phyloP scores from a whole-genome alignment of 92 coral and sea anemone species.

The Epizoanthus illoricatus region DNA sequence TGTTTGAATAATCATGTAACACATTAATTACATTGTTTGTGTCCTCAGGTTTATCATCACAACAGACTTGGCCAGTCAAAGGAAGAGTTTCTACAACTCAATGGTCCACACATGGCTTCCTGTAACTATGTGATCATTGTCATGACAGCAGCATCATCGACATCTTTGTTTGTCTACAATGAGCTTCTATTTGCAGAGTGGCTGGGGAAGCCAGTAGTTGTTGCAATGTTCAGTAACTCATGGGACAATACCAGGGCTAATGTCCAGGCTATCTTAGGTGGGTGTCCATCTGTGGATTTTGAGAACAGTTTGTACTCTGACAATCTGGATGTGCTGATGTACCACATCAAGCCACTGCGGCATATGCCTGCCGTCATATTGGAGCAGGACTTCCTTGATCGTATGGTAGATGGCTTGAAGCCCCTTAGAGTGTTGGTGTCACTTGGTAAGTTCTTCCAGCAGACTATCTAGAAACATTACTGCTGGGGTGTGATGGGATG shows the following conservation, averaged over 20 bases:
- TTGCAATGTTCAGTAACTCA: slow-evolving; percentile 74
- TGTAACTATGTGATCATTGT: slow-evolving; percentile 68
- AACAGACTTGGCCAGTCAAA: slow-evolving; percentile 81
- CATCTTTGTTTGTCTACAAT: slow-evolving; percentile 83
- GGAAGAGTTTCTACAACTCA: slow-evolving; percentile 77
- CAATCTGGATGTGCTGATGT: slow-evolving; percentile 78
- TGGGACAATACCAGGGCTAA: slow-evolving; percentile 70
- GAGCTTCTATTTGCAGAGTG: slow-evolving; percentile 83
- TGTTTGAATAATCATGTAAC: neutral
- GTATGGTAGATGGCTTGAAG: slow-evolving; percentile 80
- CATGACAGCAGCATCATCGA: slow-evolving; percentile 71
- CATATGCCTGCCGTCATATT: slow-evolving; percentile 87
- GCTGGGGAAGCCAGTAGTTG: slow-evolving; percentile 74
- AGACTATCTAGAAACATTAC: neutral
- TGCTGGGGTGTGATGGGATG: too few species aligned
- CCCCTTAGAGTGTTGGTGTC: slow-evolving; percentile 61
- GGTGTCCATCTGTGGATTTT: slow-evolving; percentile 80
- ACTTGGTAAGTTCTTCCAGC: slow-evolving; percentile 48
- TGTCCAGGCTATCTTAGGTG: slow-evolving; percentile 83
- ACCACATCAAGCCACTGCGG: slow-evolving; percentile 79
- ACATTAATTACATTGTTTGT: neutral
- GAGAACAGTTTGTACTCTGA: slow-evolving; percentile 59
- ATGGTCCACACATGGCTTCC: slow-evolving; percentile 61
- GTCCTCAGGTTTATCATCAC: slow-evolving; percentile 71
- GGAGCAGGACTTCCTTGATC: slow-evolving; percentile 83